Evolutionary conservation across 1,140 invertebrate genomes (phyloP).

Genomic region (Aphidius gifuensis): DNA sequence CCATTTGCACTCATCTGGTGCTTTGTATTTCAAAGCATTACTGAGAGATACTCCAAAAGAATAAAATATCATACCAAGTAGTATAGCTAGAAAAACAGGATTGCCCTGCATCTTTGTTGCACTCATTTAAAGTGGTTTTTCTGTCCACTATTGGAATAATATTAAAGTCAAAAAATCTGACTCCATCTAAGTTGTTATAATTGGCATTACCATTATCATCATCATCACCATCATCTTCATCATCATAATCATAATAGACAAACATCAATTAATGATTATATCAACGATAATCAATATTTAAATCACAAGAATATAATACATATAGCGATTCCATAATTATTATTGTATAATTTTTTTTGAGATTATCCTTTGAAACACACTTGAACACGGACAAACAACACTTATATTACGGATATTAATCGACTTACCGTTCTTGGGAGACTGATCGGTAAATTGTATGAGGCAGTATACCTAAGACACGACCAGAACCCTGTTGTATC

Average conservation of each 20-base stretch:
- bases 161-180: too few relatives aligned
- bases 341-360: too few relatives aligned
- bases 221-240: slow-evolving; percentile 5
- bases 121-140: neutral
- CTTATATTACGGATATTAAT: slow-evolving; percentile 16
- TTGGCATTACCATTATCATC: slow-evolving; percentile 1
- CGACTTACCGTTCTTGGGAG: slow-evolving; percentile 45
- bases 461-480: slow-evolving; percentile 40
- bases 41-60: slow-evolving; percentile 67
- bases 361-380: too few relatives aligned
- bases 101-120: slow-evolving; percentile 47
- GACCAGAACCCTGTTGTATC: slow-evolving; percentile 39
- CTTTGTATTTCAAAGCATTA: slow-evolving; percentile 72
- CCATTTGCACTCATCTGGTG: slow-evolving; percentile 83
- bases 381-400: neutral
- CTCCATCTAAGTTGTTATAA: too few relatives aligned
- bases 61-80: slow-evolving; percentile 65
- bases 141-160: too few relatives aligned
- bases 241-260: too few relatives aligned
- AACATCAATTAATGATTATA: neutral
- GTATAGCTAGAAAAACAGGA: slow-evolving; percentile 56
- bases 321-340: too few relatives aligned
- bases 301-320: neutral
- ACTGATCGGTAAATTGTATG: slow-evolving; percentile 44
- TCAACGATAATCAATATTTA: slow-evolving; percentile 16